Base-by-base conservation (phyloP, 2,113 vertebrate genomes). In the Chloropsis hardwickii region DNA sequence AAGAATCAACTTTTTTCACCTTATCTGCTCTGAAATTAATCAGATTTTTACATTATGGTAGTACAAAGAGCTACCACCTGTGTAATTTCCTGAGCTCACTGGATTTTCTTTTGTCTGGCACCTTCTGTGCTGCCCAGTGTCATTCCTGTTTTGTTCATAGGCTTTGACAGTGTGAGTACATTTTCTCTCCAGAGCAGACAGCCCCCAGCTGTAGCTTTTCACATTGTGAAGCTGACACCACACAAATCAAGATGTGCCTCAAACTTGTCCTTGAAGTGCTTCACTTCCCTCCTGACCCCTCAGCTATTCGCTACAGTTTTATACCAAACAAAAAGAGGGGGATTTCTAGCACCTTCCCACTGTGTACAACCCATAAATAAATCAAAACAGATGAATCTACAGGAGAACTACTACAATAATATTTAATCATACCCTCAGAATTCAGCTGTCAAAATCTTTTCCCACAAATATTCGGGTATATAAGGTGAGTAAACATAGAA, bases 91-190 rank as follows among this genome's bases (percentile, higher is more conserved):
- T 78, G 71, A 91, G 85, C 70, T 93, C 73, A 21, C 81, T 94
- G 78, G 62, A 40, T 83, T 88, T 92, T 62, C 76, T 90, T 90
- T 90, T 83, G 82, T 95, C 92, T 96, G 91, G 91, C 95, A 96
- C 80, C 88, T 94, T 80, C 67, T 86, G 88, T 83, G 90, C 76
- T 95, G 94, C 88, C 92, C 90, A 83, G 82, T 73, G 71, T 92
- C 88, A 88, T 14, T 77, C 54, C 51, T 3, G 2, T 66, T 90
- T 73, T 77, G 76, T 86, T 92, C 91, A 84, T 44, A 28, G 62
- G 54, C 84, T 96, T 61, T 94, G 94, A 95, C 92, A 94, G 76
- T 13, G 31, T 54, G 58, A 93, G 84, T 53, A 79, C 83, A 73
- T 90, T 88, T 92, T 94, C 88, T 78, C 71, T 95, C 23, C 51